phyloP scores from a whole-genome alignment of 2,888 invertebrate species.

The Podotricha telesiphe region DNA sequence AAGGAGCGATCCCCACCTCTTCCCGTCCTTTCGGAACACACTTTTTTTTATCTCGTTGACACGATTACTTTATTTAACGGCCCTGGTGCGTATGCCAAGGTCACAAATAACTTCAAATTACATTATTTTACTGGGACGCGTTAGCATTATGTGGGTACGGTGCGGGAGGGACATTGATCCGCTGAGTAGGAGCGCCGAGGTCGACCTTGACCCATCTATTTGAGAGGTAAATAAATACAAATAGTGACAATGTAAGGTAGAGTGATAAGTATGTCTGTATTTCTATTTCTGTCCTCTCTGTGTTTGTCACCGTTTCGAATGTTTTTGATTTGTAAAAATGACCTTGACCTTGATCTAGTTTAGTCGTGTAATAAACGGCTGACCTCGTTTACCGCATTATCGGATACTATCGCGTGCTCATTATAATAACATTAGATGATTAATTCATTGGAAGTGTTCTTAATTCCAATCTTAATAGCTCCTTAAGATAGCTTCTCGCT shows the following conservation, averaged over 20 bases:
- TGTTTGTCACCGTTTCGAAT: slow-evolving; percentile 72
- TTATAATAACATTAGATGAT: slow-evolving; percentile 68
- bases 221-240: slow-evolving; percentile 70
- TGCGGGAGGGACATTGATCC: slow-evolving; percentile 23
- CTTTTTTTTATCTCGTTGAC: slow-evolving; percentile 68
- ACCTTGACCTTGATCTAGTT: slow-evolving; percentile 84
- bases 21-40: slow-evolving; percentile 71
- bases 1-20: slow-evolving; percentile 81
- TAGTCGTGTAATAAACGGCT: slow-evolving; percentile 76
- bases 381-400: slow-evolving; percentile 82
- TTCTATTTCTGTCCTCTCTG: slow-evolving; percentile 68
- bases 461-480: slow-evolving; percentile 46
- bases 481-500: slow-evolving; percentile 22
- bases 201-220: slow-evolving; percentile 78
- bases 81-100: slow-evolving; percentile 66
- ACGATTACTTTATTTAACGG: slow-evolving; percentile 73
- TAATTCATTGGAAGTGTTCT: slow-evolving; percentile 52
- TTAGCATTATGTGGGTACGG: not conserved
- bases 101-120: slow-evolving; percentile 51
- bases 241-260: slow-evolving; percentile 74
- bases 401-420: slow-evolving; percentile 70
- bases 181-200: slow-evolving; percentile 45
- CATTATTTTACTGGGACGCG: not conserved
- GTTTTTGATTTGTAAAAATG: slow-evolving; percentile 82
- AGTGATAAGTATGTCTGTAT: slow-evolving; percentile 58